A percentile compares a stretch with the other conserved stretches of the same genome.
Evolutionary conservation across 1,140 invertebrate species (phyloP).

Genomic region (Zaprionus tsacasi): DNA sequence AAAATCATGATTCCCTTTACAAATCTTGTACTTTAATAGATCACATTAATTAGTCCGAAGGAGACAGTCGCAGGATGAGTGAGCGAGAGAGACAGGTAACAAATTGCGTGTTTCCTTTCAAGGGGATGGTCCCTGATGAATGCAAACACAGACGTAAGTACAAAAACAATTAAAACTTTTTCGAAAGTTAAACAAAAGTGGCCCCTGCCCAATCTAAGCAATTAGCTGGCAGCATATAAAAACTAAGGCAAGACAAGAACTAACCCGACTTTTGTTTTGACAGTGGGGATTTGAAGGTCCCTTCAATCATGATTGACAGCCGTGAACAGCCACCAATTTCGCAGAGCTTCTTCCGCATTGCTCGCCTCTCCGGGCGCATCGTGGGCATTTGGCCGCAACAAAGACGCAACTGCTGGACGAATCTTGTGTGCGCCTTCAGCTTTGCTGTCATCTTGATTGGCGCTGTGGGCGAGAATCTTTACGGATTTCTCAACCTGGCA

Average conservation of each 20-base stretch:
- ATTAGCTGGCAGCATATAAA: slow-evolving; percentile 51
- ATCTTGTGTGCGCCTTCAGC: slow-evolving; percentile 58
- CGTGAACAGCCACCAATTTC: slow-evolving; percentile 45
- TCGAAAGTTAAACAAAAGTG: slow-evolving; percentile 41
- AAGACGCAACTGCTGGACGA: slow-evolving; percentile 35
- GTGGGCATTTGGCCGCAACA: slow-evolving; percentile 69
- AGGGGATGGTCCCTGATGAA: slow-evolving; percentile 3
- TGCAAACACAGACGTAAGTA: slow-evolving; percentile 59
- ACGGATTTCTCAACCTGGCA: slow-evolving; percentile 63
- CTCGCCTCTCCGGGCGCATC: slow-evolving; percentile 62
- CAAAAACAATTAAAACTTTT: slow-evolving; percentile 77
- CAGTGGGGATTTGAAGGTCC: slow-evolving; percentile 31
- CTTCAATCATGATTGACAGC: slow-evolving; percentile 40
- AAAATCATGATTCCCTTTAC: background rate
- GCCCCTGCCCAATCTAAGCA: slow-evolving; percentile 11
- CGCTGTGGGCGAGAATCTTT: slow-evolving; percentile 64
- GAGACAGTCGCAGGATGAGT: background rate
- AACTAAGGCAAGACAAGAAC: slow-evolving; percentile 11
- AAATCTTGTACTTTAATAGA: background rate
- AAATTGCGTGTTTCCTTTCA: background rate
- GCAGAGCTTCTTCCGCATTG: slow-evolving; percentile 65
- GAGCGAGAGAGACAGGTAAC: background rate
- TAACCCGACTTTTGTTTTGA: slow-evolving; percentile 27
- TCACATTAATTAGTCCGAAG: slow-evolving; percentile 2
- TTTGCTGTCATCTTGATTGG: slow-evolving; percentile 62